A percentile compares a stretch with the other conserved stretches of the same genome.
These are phyloP conservation scores for Globia sparganii DNA, from an alignment of 2,888 invertebrate genomes.

Conservation along the genomic window DNA sequence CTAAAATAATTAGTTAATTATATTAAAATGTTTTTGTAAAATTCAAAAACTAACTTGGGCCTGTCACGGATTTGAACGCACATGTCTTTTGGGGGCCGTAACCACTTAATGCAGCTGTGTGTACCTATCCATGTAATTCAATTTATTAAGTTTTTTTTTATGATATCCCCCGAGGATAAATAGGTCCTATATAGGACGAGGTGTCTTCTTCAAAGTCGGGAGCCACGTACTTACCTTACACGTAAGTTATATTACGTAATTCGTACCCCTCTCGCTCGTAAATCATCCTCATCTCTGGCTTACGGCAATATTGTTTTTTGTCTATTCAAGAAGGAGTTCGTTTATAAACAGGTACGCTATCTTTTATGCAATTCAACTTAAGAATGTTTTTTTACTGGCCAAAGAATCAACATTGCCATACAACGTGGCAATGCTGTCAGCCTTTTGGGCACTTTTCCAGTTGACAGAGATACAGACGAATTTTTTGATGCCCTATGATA, in stretches of 20 bases:
- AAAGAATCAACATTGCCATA: not conserved
- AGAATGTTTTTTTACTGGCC: not conserved
- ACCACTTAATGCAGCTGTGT: too few relatives aligned
- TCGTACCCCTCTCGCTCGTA: constrained; percentile 28
- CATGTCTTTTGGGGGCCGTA: too few relatives aligned
- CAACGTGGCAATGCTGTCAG: not conserved
- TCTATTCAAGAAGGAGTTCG: constrained; percentile 4
- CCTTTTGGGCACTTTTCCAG: not conserved
- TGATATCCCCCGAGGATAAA: not conserved
- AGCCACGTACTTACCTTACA: constrained; percentile 2
- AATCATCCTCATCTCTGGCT: constrained; percentile 34
- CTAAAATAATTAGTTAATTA: too few relatives aligned
- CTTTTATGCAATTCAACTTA: not conserved
- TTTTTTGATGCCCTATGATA: too few relatives aligned
- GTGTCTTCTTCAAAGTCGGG: constrained; percentile 23
- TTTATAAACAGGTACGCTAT: not conserved
- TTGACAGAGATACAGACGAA: not conserved
- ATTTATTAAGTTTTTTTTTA: constrained; percentile 43
- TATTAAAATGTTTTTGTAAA: too few relatives aligned
- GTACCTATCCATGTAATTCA: not conserved
- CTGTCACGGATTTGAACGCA: too few relatives aligned
- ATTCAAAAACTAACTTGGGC: too few relatives aligned
- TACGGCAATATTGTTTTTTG: constrained; percentile 33
- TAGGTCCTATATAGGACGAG: not conserved
- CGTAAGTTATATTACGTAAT: constrained; percentile 38